A percentile compares a stretch with the other conserved stretches of the same genome.
Evolutionary conservation across 2,113 vertebrate species (phyloP).

Genomic region (Pangasianodon gigas): DNA sequence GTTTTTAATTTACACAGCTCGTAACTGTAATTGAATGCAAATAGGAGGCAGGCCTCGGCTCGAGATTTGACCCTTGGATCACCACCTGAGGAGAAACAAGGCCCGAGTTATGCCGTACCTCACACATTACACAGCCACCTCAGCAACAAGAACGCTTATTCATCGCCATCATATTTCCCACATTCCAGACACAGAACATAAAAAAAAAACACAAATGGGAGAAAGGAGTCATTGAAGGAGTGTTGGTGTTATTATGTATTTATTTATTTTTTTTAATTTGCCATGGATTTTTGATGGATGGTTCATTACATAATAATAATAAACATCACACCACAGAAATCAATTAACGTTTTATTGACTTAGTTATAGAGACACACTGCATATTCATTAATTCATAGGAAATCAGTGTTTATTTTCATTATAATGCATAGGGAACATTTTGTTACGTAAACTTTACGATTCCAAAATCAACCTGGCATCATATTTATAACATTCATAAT

Average conservation of each 20-base stretch:
- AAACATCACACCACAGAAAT: conserved; percentile 41
- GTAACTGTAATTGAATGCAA: conserved; percentile 62
- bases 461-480: not conserved
- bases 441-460: not conserved
- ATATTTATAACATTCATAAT: not conserved
- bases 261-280: conserved; percentile 17
- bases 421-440: not conserved
- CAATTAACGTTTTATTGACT: conserved; percentile 28
- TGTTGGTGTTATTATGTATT: conserved; percentile 32
- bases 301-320: conserved; percentile 43
- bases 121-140: conserved; percentile 41
- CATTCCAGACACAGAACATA: conserved; percentile 52
- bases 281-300: conserved; percentile 41
- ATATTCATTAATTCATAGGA: conserved; percentile 11
- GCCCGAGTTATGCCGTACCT: conserved; percentile 61
- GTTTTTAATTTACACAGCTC: conserved; percentile 58
- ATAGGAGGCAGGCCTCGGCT: conserved; percentile 58
- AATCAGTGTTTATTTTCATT: conserved; percentile 4
- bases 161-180: conserved; percentile 62
- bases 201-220: conserved; percentile 45
- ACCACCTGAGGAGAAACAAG: conserved; percentile 66
- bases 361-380: not conserved
- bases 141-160: conserved; percentile 61
- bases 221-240: conserved; percentile 52
- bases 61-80: conserved; percentile 66